Conservation (phyloP, 2,888 invertebrate genomes). For the Candidula unifasciata region DNA sequence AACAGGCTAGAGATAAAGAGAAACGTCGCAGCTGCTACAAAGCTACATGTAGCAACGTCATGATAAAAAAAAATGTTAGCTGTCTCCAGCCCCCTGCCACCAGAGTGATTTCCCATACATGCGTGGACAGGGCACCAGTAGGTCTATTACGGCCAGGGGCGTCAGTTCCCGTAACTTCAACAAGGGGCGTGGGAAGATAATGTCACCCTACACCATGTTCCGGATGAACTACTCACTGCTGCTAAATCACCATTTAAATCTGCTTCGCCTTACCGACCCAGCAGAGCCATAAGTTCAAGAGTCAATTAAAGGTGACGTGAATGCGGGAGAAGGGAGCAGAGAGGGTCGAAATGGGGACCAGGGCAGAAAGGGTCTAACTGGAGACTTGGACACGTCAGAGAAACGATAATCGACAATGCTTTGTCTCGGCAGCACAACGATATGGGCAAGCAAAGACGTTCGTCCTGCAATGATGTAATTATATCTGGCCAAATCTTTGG, state of each 20-base stretch:
- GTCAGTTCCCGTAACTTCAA: constrained; percentile 33
- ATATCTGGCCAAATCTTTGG: constrained; percentile 37
- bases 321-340: not conserved
- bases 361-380: not conserved
- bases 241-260: constrained; percentile 17
- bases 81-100: not conserved
- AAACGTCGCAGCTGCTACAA: not conserved
- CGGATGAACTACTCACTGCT: constrained; percentile 27
- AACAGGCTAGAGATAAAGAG: not conserved
- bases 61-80: too few species aligned
- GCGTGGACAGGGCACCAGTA: not conserved
- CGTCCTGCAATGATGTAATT: constrained; percentile 41
- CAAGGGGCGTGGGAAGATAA: constrained; percentile 11
- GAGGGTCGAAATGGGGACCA: too few species aligned
- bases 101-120: not conserved
- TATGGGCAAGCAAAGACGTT: constrained; percentile 23
- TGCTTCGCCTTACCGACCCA: constrained; percentile 8
- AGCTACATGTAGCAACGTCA: not conserved
- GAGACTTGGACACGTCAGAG: constrained; percentile 14
- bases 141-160: not conserved
- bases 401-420: constrained; percentile 10
- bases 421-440: constrained; percentile 1
- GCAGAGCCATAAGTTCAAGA: constrained; percentile 34
- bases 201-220: not conserved
- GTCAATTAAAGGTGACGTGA: constrained; percentile 46